Conservation (phyloP, 2,797 vertebrate genomes). For the Darevskia nairensis region DNA sequence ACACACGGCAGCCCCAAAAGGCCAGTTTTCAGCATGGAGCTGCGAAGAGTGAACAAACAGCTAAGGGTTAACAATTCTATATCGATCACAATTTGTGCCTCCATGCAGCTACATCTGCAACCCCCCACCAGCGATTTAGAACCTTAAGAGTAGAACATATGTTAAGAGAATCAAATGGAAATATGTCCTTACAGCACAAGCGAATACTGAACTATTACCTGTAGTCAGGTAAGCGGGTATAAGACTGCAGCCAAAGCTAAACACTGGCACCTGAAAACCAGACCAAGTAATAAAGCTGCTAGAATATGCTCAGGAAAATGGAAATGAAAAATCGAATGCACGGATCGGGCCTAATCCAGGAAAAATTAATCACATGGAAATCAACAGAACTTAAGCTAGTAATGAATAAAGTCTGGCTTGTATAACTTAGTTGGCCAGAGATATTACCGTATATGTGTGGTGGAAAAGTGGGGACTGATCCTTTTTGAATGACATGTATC, state of each 20-base stretch:
- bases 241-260: neutral
- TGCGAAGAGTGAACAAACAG: slow-evolving; percentile 70
- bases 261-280: neutral
- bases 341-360: neutral
- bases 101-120: neutral
- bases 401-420: neutral
- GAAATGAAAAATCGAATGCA: neutral
- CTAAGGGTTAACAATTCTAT: slow-evolving; percentile 25
- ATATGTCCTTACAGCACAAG: neutral
- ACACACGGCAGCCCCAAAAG: slow-evolving; percentile 89
- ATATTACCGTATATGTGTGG: neutral
- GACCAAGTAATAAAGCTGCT: neutral
- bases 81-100: too few species aligned
- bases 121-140: neutral
- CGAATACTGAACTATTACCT: neutral
- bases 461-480: too few species aligned
- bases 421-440: neutral
- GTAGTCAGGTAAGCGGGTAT: neutral
- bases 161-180: neutral
- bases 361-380: neutral
- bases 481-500: neutral
- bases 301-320: neutral
- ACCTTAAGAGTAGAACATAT: neutral
- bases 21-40: slow-evolving; percentile 92
- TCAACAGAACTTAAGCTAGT: neutral